These are phyloP conservation scores for Carlito syrichta DNA, from an alignment of 2,113 vertebrate species.

Conservation along the genomic window DNA sequence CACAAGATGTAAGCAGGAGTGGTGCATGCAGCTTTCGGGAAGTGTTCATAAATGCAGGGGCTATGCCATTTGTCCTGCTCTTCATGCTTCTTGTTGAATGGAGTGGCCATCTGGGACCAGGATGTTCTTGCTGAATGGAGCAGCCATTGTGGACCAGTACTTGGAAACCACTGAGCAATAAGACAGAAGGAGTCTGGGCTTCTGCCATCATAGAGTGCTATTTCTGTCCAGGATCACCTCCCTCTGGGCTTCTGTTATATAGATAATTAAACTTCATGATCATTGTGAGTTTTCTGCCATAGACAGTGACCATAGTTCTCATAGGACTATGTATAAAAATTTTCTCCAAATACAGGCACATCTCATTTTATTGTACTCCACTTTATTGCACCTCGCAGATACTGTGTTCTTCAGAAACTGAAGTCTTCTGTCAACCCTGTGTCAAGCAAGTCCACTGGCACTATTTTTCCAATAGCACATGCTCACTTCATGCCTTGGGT, in stretches of 20 bases:
- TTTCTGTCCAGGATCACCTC: neutral
- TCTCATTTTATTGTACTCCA: neutral
- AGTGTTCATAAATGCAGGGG: neutral
- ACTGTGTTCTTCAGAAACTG: neutral
- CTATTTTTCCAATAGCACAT: neutral
- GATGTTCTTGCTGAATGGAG: too few species aligned
- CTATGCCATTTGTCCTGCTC: neutral
- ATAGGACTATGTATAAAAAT: neutral
- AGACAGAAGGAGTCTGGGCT: neutral
- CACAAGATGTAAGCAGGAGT: neutral
- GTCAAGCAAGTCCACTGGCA: fast-evolving
- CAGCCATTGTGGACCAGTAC: too few species aligned
- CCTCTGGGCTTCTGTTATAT: neutral
- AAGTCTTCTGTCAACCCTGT: neutral
- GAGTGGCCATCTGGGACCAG: neutral
- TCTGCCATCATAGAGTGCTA: neutral
- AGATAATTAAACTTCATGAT: neutral
- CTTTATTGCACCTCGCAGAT: neutral
- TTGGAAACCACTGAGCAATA: too few species aligned
- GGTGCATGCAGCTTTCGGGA: neutral
- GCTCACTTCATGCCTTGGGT: neutral
- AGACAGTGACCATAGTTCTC: neutral
- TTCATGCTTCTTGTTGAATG: neutral
- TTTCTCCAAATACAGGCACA: neutral
- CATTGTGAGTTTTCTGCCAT: neutral